A percentile compares a stretch with the other conserved stretches of the same genome.
Conservation (phyloP, 2,797 vertebrate genomes). For the Lophura swinhoii region DNA sequence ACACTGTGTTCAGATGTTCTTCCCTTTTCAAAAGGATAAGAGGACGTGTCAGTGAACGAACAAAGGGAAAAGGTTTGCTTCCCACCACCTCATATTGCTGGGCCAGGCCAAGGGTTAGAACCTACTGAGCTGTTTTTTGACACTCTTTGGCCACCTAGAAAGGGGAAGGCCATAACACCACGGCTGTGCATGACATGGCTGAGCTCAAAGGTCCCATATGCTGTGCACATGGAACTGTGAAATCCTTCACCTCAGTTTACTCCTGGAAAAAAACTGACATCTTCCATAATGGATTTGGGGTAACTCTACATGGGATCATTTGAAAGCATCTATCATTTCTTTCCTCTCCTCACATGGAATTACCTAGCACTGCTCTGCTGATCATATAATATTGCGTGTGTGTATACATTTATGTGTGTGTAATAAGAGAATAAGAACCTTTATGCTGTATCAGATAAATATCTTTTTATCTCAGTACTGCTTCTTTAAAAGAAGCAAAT, state of each 20-base stretch:
- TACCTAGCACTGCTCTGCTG: background rate
- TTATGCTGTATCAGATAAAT: background rate
- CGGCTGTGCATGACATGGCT: background rate
- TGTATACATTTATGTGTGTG: background rate
- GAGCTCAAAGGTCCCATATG: background rate
- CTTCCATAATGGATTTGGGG: accelerated
- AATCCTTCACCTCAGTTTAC: background rate
- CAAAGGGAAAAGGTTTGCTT: background rate
- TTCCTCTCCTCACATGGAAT: background rate
- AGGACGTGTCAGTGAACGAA: background rate
- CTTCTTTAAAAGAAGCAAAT: background rate
- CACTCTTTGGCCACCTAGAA: background rate
- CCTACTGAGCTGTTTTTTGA: background rate
- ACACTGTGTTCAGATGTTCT: slow-evolving; percentile 54
- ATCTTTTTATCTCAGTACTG: background rate
- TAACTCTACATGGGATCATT: background rate
- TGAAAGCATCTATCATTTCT: background rate
- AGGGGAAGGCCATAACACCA: background rate
- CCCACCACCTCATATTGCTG: background rate
- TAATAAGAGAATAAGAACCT: background rate
- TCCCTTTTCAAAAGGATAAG: slow-evolving; percentile 52
- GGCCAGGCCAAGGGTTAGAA: background rate
- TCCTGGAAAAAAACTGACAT: background rate
- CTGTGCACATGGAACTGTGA: background rate
- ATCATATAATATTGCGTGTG: background rate